These are phyloP conservation scores for Porites lobata DNA, from an alignment of 92 coral and sea anemone species.

Conservation along the genomic window DNA sequence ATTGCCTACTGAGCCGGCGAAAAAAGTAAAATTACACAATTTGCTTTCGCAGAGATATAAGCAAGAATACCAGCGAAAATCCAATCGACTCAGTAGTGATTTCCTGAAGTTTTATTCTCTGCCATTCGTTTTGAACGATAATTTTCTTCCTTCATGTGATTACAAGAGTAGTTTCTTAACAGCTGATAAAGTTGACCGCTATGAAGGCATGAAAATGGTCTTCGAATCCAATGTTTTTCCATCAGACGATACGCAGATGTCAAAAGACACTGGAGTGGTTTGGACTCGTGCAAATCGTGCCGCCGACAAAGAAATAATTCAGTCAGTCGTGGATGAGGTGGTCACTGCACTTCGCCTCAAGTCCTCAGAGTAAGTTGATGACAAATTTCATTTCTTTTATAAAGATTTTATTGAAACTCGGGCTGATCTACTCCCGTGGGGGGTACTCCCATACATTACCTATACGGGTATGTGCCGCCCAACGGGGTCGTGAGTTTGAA, in stretches of 20 bases:
- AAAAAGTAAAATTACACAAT: neutral
- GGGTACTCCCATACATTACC: too few relatives aligned
- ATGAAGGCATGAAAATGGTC: neutral
- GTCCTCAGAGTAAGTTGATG: neutral
- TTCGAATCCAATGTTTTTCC: constrained; percentile 5
- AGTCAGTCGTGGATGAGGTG: neutral
- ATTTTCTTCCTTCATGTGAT: neutral
- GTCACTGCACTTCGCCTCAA: neutral
- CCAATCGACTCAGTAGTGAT: neutral
- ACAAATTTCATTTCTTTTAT: too few relatives aligned
- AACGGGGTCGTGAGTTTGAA: too few relatives aligned
- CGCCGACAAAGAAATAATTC: neutral
- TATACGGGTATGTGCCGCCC: too few relatives aligned
- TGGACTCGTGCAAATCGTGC: neutral
- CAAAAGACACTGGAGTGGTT: neutral
- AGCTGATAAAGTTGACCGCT: neutral
- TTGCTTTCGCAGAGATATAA: neutral
- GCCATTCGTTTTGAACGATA: neutral
- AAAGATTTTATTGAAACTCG: too few relatives aligned
- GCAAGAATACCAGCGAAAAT: neutral
- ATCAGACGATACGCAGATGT: neutral
- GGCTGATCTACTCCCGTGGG: too few relatives aligned
- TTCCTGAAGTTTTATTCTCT: neutral
- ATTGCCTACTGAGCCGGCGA: neutral
- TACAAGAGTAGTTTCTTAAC: neutral